phyloP scores from a whole-genome alignment of 2,797 vertebrate species.

The Carcharodon carcharias region DNA sequence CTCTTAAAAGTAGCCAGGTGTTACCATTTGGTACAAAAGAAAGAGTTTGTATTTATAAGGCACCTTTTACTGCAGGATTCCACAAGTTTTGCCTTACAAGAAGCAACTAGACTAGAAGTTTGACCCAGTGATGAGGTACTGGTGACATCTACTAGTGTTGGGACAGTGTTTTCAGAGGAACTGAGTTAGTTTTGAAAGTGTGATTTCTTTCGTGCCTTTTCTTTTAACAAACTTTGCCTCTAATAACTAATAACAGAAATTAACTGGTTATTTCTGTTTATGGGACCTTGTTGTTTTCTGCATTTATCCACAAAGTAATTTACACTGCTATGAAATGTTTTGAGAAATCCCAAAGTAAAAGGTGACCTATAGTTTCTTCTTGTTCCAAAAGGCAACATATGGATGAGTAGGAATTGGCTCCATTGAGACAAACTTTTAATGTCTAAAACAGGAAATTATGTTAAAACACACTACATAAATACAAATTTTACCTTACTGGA shows the following conservation, averaged over 20 bases:
- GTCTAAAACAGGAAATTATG: too few relatives aligned
- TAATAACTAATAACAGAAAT: background rate
- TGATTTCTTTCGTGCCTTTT: background rate
- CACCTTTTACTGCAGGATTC: background rate
- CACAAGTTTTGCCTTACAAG: background rate
- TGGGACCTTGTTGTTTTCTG: background rate
- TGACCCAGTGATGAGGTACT: background rate
- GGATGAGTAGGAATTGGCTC: background rate
- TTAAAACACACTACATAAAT: background rate
- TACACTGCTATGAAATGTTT: background rate
- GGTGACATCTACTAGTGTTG: background rate
- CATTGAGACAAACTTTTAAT: background rate
- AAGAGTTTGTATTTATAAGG: background rate
- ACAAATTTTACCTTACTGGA: background rate
- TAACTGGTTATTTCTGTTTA: background rate
- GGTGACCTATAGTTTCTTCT: background rate
- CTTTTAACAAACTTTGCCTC: too few relatives aligned
- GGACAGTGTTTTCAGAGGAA: background rate
- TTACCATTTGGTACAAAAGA: background rate
- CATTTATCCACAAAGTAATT: background rate
- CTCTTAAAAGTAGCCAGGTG: background rate
- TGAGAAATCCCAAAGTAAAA: background rate
- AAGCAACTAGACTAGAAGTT: background rate
- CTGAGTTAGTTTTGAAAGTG: background rate
- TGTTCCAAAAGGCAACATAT: background rate